Percentiles rank a stretch among this genome's conserved stretches.
These are phyloP conservation scores for Mirza zaza DNA, from an alignment of 2,113 vertebrate species.

Conservation along the genomic window DNA sequence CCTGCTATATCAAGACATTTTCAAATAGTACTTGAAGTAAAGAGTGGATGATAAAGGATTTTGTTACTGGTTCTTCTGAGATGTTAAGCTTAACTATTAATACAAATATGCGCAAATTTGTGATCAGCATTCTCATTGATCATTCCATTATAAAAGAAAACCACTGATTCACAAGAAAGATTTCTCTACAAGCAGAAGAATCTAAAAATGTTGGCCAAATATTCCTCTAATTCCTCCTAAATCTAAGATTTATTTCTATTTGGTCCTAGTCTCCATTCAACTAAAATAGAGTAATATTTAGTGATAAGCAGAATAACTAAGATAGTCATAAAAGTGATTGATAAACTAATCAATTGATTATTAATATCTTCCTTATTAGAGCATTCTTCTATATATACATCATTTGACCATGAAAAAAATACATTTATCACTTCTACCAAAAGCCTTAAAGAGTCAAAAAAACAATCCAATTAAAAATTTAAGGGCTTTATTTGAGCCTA, in stretches of 20 bases:
- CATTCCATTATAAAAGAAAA: constrained; percentile 10
- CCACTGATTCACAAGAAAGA: neutral
- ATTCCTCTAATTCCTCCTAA: neutral
- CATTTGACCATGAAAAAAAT: neutral
- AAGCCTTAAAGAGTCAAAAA: constrained; percentile 8
- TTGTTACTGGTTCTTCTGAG: constrained; percentile 6
- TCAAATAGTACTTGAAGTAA: neutral
- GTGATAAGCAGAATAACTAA: neutral
- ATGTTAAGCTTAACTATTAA: neutral
- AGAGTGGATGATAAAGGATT: neutral
- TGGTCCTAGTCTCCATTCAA: constrained; percentile 15
- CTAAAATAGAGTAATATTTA: neutral
- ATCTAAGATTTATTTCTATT: constrained; percentile 6
- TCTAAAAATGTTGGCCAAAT: neutral
- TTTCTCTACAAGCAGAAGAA: neutral
- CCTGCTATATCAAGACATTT: constrained; percentile 1
- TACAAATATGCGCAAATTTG: neutral
- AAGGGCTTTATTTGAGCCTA: constrained; percentile 4
- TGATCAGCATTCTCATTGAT: neutral
- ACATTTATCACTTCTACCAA: neutral
- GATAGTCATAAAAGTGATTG: neutral
- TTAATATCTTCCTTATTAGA: neutral
- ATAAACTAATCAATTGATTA: constrained; percentile 11
- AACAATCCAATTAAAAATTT: constrained; percentile 23
- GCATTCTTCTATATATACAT: neutral